Base-by-base conservation (phyloP, 2,888 invertebrate species). In the Diachrysia chrysitis region DNA sequence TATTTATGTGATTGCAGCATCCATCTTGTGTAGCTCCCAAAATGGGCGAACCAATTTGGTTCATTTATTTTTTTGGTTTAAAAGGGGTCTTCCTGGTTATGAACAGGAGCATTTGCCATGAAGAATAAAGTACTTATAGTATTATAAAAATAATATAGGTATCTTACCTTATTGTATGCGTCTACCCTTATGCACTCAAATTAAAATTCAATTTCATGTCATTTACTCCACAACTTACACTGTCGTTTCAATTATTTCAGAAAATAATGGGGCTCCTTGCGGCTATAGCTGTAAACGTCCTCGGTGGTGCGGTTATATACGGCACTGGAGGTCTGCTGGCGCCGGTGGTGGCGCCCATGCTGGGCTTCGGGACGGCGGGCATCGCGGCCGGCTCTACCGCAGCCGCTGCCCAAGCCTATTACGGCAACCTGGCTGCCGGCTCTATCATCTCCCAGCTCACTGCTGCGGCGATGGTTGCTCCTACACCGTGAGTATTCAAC, bases 391-490 rank as follows among this genome's bases (percentile, higher is more conserved):
- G 92, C 0, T 87, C 83, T 56, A 73, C 87, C 0, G 94, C 93
- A 0, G 93, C 94, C 0, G 89, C 89, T 0, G 94, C 94, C 0
- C 93, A 93, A 63, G 83, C 94, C 0, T 94, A 87, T 62, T 90
- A 87, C 42, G 93, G 94, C 16, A 94, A 93, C 66, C 35, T 93
- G 14, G 92, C 64, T 0, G 92, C 92, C 0, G 94, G 94, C 0
- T 90, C 91, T 71, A 84, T 93, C 16, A 84, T 94, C 2, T 90
- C 93, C 0, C 69, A 91, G 75, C 51, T 93, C 55, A 93, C 93
- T 2, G 86, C 94, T 0, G 86, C 85, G 0, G 94, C 92, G 0
- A 93, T 93, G 93, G 82, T 85, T 0, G 88, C 94, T 1, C 94
- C 94, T 0, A 94, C 90, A 4, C 93, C 91, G 67, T 93, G 83